Base-by-base conservation (phyloP, 1,140 invertebrate species). In the Cherax destructor region DNA sequence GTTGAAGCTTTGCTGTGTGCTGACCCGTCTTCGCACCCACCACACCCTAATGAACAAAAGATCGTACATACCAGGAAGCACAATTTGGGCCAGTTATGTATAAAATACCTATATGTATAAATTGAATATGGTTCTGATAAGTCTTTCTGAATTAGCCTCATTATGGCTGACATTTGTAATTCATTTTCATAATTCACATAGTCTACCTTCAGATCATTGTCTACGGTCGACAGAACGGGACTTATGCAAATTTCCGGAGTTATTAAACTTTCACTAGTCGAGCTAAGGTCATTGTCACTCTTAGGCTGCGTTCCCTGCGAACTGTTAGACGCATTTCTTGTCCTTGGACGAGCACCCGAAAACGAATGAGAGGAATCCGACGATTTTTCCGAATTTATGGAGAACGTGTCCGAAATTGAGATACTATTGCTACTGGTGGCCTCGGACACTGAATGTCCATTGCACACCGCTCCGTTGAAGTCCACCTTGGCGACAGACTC, bases 61-160 rank as follows among this genome's bases (percentile, higher is more conserved):
- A 69, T 13, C 11, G 47, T 93, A 95, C 96, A 96, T 95, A 98
- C 97, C 95, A 99, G 95, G 95, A 99, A 99, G 95, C 99, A 99
- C 90, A 99, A 95, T 95, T 99, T 98, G 94, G 99, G 99, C 99
- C 99, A 99, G 95, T 99, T 99, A 95, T 99, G 98, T 95, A 99
- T 99, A 96, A 99, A 99, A 96, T 99, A 99, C 95, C 99, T 97
- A 96, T 99, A 99, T 65, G 99, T 99, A 95, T 99, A 99, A 95
- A 99, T 99, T 91, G 99, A 99, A 95, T 99, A 99, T 52, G 99
- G 99, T 96, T 99, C 99, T 92, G 99, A 99, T 92, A 99, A 96
- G 95, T 99, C 99, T 95, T 99, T 99, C 94, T 99, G 98, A 94
- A 99, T 99, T 94, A 99, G 96, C 95, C 97, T 97, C 98, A 99